These are phyloP conservation scores for Pristionchus fissidentatus DNA, from an alignment of 2,888 invertebrate genomes.

Conservation along the genomic window DNA sequence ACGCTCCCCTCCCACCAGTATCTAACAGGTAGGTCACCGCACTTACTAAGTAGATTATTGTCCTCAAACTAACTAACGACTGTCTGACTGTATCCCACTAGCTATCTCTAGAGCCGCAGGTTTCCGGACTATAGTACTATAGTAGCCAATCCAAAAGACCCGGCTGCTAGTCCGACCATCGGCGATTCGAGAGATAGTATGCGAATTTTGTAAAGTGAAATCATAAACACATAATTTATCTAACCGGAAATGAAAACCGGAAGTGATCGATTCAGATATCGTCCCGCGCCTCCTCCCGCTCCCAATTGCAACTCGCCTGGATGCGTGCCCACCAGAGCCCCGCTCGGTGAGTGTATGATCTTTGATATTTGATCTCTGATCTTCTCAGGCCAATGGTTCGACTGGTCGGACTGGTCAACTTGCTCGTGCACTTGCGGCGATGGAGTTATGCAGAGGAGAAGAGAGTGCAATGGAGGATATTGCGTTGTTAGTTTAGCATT, in stretches of 20 bases:
- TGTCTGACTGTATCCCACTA: too few relatives aligned
- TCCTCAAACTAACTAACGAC: too few relatives aligned
- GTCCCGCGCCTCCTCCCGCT: slow-evolving; percentile 67
- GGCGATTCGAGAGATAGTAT: not conserved
- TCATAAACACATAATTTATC: too few relatives aligned
- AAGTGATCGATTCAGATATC: slow-evolving; percentile 54
- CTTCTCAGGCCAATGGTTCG: slow-evolving; percentile 59
- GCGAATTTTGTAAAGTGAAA: too few relatives aligned
- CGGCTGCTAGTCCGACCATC: too few relatives aligned
- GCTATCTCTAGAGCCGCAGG: too few relatives aligned
- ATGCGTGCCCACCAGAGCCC: slow-evolving; percentile 52
- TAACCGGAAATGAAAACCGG: too few relatives aligned
- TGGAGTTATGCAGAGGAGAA: slow-evolving; percentile 63
- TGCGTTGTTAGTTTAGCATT: slow-evolving; percentile 61
- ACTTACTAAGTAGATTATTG: too few relatives aligned
- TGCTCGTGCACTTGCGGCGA: slow-evolving; percentile 69
- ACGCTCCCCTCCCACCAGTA: not conserved
- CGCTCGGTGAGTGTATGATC: slow-evolving; percentile 4
- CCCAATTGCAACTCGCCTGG: slow-evolving; percentile 66
- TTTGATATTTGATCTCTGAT: not conserved
- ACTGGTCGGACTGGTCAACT: slow-evolving; percentile 68
- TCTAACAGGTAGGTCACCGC: too few relatives aligned
- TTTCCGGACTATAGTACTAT: too few relatives aligned
- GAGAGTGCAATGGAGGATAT: slow-evolving; percentile 64
- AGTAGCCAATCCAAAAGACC: too few relatives aligned